Evolutionary conservation across 2,113 vertebrate genomes (phyloP).

Genomic region (Oxyura jamaicensis): DNA sequence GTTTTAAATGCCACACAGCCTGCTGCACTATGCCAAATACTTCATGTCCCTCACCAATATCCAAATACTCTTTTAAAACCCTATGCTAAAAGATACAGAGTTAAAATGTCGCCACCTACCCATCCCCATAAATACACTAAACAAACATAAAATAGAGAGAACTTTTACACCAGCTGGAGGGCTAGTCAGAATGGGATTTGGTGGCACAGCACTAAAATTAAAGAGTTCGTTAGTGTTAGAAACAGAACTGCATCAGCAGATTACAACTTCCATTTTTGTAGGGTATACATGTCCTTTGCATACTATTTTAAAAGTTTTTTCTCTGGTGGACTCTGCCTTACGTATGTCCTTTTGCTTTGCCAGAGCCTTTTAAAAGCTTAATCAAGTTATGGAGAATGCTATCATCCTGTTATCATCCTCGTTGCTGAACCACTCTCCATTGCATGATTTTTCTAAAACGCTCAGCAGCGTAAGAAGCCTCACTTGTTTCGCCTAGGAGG

Average conservation of each 20-base stretch:
- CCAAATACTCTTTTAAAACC: not conserved
- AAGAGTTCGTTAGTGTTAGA: constrained; percentile 20
- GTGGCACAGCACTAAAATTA: constrained; percentile 3
- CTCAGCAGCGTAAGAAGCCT: constrained; percentile 43
- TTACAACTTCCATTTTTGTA: constrained; percentile 2
- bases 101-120: constrained; percentile 59
- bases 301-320: constrained; percentile 16
- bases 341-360: not conserved
- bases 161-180: constrained; percentile 42
- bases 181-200: constrained; percentile 21
- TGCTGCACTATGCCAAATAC: constrained; percentile 32
- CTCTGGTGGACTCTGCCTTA: not conserved
- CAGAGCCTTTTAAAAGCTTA: not conserved
- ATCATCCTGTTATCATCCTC: not conserved
- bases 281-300: constrained; percentile 11
- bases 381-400: not conserved
- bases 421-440: constrained; percentile 11
- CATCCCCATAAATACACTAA: constrained; percentile 43
- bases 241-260: constrained; percentile 23
- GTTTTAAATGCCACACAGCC: constrained; percentile 47
- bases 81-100: constrained; percentile 10
- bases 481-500: constrained; percentile 46
- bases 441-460: constrained; percentile 23
- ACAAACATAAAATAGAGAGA: not conserved
- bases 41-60: constrained; percentile 9